Percentiles rank a stretch among this genome's conserved stretches.
Conservation (phyloP, 2,888 invertebrate species). For the Drosophila fulvimacula region DNA sequence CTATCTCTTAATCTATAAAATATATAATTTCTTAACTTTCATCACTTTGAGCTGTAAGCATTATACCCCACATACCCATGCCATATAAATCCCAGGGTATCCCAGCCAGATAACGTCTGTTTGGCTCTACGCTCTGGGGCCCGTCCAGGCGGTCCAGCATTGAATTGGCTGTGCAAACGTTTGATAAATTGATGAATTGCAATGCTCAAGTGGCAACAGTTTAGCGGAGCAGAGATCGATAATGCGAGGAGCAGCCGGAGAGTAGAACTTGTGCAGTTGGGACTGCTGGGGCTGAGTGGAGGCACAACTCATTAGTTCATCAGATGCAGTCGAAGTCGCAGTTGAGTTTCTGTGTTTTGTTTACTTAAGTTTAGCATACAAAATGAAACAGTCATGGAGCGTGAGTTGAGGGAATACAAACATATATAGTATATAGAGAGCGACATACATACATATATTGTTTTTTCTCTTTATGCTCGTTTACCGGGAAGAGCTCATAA, state of each 20-base stretch:
- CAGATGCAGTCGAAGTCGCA: slow-evolving; percentile 35
- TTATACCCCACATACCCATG: background rate
- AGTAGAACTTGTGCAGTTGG: background rate
- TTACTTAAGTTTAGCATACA: slow-evolving; percentile 74
- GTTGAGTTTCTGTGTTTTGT: slow-evolving; percentile 52
- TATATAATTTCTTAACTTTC: too few relatives aligned
- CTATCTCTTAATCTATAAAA: too few relatives aligned
- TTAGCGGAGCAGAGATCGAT: slow-evolving; percentile 65
- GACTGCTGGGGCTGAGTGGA: slow-evolving; percentile 39
- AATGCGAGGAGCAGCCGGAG: slow-evolving; percentile 20
- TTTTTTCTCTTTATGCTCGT: slow-evolving; percentile 26
- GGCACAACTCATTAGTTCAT: slow-evolving; percentile 68
- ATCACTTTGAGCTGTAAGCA: too few relatives aligned
- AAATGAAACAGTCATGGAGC: slow-evolving; percentile 68
- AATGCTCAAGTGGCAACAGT: slow-evolving; percentile 79
- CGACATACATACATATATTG: slow-evolving; percentile 7
- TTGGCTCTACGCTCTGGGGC: slow-evolving; percentile 15
- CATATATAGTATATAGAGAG: background rate
- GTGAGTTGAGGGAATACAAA: slow-evolving; percentile 28
- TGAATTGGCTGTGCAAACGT: slow-evolving; percentile 78
- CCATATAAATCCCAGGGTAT: background rate
- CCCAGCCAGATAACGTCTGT: slow-evolving; percentile 33
- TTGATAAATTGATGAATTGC: slow-evolving; percentile 78
- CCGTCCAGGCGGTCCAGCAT: slow-evolving; percentile 43
- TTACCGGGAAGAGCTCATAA: slow-evolving; percentile 67